Conservation (phyloP, 2,797 vertebrate genomes). For the Periophthalmus magnuspinnatus region DNA sequence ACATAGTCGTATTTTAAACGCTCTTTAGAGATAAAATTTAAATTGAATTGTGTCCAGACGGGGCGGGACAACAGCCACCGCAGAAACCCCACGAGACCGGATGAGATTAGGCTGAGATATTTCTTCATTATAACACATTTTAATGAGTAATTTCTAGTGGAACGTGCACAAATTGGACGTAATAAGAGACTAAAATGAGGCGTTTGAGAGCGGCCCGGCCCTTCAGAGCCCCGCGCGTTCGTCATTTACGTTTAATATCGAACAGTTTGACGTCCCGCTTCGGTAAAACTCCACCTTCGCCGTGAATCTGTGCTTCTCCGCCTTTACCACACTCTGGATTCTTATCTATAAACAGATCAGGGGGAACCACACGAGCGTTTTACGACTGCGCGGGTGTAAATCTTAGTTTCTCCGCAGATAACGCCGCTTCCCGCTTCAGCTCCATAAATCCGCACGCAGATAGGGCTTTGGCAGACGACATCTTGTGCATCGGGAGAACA, state of each 20-base stretch:
- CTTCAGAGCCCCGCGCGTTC: background rate
- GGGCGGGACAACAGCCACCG: too few species aligned
- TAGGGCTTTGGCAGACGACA: slow-evolving; percentile 52
- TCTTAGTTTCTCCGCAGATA: background rate
- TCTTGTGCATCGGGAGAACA: slow-evolving; percentile 61
- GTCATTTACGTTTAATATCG: background rate
- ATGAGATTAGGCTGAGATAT: background rate
- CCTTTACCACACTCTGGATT: background rate
- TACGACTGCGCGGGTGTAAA: background rate
- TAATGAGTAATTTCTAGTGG: background rate
- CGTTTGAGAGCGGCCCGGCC: background rate
- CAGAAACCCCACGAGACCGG: too few species aligned
- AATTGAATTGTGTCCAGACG: too few species aligned
- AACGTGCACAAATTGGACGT: background rate
- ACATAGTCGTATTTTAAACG: too few species aligned
- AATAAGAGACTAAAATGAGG: too few species aligned
- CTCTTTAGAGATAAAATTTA: too few species aligned
- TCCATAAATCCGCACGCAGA: slow-evolving; percentile 16
- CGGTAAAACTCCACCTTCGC: background rate
- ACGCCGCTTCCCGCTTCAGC: slow-evolving; percentile 24
- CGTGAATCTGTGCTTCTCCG: background rate
- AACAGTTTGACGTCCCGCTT: background rate
- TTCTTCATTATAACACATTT: background rate
- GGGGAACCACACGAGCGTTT: background rate
- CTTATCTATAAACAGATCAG: background rate